phyloP scores from a whole-genome alignment of 1,140 invertebrate species.

The Ruditapes philippinarum region DNA sequence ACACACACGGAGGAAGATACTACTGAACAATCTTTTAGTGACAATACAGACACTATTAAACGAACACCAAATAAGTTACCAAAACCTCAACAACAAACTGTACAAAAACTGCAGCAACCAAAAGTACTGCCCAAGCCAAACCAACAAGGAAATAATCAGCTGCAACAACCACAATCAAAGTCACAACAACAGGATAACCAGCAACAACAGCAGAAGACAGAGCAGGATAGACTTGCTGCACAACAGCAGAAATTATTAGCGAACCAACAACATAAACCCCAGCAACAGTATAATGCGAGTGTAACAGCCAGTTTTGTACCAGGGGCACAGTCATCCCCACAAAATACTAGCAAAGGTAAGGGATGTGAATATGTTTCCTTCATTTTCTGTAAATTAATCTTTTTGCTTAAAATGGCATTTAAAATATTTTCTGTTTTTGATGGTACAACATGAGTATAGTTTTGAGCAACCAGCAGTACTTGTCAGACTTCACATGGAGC shows the following conservation, averaged over 20 bases:
- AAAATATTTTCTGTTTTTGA: too few species aligned
- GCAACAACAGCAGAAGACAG: background rate
- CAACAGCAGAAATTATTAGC: background rate
- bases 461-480: too few species aligned
- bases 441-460: too few species aligned
- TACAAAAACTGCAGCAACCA: conserved; percentile 54
- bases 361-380: too few species aligned
- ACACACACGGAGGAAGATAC: conserved; percentile 62
- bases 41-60: conserved; percentile 53
- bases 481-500: too few species aligned
- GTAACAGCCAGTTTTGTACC: conserved; percentile 55
- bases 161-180: conserved; percentile 12
- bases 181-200: background rate
- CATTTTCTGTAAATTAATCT: too few species aligned
- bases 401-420: too few species aligned
- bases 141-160: background rate
- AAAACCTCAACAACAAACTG: conserved; percentile 56
- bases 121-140: conserved; percentile 33
- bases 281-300: conserved; percentile 57
- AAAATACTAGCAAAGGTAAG: conserved; percentile 19
- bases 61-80: conserved; percentile 58
- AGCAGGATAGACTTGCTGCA: background rate
- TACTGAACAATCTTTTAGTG: conserved; percentile 58
- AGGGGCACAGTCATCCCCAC: background rate
- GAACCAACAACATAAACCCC: background rate